These are phyloP conservation scores for Eulemur macaco DNA, from an alignment of 2,113 vertebrate species.

Conservation along the genomic window DNA sequence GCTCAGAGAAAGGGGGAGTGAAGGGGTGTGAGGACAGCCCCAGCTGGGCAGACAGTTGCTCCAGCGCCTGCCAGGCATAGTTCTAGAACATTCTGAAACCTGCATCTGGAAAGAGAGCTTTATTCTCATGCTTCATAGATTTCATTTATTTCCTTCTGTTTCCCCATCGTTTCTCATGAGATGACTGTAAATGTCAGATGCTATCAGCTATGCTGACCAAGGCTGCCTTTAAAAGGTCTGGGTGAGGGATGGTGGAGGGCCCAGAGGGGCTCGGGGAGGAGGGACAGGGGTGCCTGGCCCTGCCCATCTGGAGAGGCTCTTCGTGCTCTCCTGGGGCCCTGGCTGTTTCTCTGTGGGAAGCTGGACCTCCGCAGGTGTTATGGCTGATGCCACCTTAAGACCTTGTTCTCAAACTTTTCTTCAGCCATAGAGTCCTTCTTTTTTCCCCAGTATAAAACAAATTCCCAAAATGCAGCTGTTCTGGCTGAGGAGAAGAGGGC, in stretches of 20 bases:
- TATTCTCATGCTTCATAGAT: background rate
- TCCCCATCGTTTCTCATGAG: background rate
- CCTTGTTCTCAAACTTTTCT: background rate
- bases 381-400: background rate
- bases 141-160: background rate
- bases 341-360: background rate
- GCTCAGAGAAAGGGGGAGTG: background rate
- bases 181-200: background rate
- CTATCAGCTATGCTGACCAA: background rate
- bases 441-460: background rate
- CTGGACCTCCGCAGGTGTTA: background rate
- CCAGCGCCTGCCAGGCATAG: background rate
- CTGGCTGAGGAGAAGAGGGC: background rate
- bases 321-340: background rate
- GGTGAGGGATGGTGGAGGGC: background rate
- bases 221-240: background rate
- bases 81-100: background rate
- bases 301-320: background rate
- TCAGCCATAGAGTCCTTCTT: background rate
- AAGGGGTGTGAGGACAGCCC: background rate
- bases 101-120: background rate
- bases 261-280: background rate
- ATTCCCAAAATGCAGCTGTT: background rate
- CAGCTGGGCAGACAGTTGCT: background rate
- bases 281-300: fast-evolving